Conservation (phyloP, 1,140 invertebrate genomes). For the Oryctes rhinoceros region DNA sequence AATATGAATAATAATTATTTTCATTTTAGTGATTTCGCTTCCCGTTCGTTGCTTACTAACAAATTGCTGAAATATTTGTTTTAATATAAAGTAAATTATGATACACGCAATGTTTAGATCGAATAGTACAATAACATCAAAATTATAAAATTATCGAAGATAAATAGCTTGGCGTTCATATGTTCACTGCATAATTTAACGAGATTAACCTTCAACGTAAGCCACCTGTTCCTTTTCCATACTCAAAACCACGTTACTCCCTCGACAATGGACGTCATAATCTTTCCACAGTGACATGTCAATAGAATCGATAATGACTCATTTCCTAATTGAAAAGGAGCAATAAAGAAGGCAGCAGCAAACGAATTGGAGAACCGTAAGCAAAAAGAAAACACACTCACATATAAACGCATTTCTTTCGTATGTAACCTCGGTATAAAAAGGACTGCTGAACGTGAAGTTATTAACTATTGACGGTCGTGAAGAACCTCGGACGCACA, state of each 20-base stretch:
- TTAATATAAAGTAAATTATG: too few relatives aligned
- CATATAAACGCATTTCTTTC: constrained; percentile 23
- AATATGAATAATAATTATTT: too few relatives aligned
- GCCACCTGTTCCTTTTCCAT: neutral
- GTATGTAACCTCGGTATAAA: neutral
- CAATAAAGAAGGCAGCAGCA: neutral
- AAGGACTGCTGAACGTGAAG: neutral
- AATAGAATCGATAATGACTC: constrained; percentile 24
- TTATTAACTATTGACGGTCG: constrained; percentile 28
- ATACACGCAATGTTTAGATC: too few relatives aligned
- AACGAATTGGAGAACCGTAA: neutral
- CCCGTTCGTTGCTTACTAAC: too few relatives aligned
- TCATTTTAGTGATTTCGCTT: too few relatives aligned
- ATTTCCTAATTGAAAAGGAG: neutral
- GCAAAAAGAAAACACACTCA: constrained; percentile 11
- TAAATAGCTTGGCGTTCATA: too few relatives aligned
- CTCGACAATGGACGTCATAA: neutral
- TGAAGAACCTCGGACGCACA: constrained; percentile 11
- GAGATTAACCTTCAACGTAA: neutral
- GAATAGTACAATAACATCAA: too few relatives aligned
- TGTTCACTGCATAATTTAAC: neutral
- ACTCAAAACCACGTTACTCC: neutral
- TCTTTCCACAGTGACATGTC: neutral
- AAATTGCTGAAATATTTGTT: too few relatives aligned
- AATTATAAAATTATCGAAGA: too few relatives aligned